These are phyloP conservation scores for Rallus crepitans DNA, from an alignment of 2,797 vertebrate species.

Conservation along the genomic window DNA sequence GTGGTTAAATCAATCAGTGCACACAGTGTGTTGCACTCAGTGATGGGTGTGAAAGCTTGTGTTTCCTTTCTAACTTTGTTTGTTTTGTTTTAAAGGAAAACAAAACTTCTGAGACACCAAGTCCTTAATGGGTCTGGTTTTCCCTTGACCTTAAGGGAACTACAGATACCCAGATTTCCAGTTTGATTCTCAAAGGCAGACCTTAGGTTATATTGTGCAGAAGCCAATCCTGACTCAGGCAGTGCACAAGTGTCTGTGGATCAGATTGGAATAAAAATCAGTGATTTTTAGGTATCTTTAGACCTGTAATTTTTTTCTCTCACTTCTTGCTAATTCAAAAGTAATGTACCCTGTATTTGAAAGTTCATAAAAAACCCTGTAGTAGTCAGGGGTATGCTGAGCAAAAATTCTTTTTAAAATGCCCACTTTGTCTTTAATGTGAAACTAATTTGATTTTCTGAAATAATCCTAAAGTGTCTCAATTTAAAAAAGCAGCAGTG, in stretches of 20 bases:
- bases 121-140: not conserved
- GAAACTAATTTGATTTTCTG: not conserved
- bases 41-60: not conserved
- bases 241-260: not conserved
- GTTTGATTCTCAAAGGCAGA: not conserved
- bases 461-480: not conserved
- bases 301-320: not conserved
- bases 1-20: not conserved
- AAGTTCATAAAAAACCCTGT: not conserved
- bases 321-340: not conserved
- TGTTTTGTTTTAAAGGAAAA: constrained; percentile 8
- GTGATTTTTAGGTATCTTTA: not conserved
- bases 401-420: not conserved
- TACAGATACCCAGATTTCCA: not conserved
- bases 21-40: not conserved
- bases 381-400: not conserved
- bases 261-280: not conserved
- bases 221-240: not conserved
- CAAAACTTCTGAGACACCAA: not conserved
- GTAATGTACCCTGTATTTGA: fast-evolving
- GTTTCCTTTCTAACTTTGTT: constrained; percentile 15
- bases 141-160: not conserved
- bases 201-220: not conserved
- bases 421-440: not conserved
- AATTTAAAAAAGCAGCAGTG: not conserved